A percentile compares a stretch with the other conserved stretches of the same genome.
Evolutionary conservation across 1,140 invertebrate genomes (phyloP).

Genomic region (Chrysomallon squamiferum): DNA sequence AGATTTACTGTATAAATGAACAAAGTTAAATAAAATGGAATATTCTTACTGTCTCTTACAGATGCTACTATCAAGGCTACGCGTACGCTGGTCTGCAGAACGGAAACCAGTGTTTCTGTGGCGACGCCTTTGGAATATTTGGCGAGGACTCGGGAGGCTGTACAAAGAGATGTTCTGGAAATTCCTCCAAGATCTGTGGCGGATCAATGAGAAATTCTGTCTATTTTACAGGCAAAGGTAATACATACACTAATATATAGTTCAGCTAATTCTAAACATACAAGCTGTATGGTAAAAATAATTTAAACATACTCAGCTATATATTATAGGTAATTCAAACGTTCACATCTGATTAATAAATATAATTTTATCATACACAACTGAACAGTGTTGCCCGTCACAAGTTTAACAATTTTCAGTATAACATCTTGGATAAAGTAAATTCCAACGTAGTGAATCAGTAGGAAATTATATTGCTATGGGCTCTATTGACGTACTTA

Average conservation of each 20-base stretch:
- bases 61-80: neutral
- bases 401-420: neutral
- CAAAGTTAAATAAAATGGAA: too few species aligned
- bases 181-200: neutral
- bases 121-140: neutral
- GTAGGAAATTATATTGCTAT: neutral
- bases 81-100: neutral
- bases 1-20: too few species aligned
- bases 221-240: neutral
- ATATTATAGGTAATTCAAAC: neutral
- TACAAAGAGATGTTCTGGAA: neutral
- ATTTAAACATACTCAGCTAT: neutral
- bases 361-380: neutral
- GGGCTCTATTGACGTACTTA: neutral
- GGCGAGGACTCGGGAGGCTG: neutral
- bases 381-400: neutral
- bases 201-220: neutral
- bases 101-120: conserved; percentile 3
- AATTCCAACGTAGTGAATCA: neutral
- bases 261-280: neutral
- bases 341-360: neutral
- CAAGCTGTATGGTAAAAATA: neutral
- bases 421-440: neutral
- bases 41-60: too few species aligned
- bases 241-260: neutral